phyloP scores from a whole-genome alignment of 2,797 vertebrate species.

The Craterocephalus amniculus region DNA sequence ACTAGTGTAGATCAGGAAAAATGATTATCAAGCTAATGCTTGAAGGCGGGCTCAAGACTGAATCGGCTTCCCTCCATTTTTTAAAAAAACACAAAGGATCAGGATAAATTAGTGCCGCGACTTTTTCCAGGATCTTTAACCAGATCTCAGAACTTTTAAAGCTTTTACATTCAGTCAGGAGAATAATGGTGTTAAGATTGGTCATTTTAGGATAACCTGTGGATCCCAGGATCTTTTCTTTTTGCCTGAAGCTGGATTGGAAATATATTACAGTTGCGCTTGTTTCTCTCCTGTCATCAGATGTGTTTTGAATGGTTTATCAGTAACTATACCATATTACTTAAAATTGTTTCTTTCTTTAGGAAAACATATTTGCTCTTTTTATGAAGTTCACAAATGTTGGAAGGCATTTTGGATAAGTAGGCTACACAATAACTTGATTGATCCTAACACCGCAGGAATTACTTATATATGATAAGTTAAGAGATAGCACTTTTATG shows the following conservation, averaged over 20 bases:
- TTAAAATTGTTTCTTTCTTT: neutral
- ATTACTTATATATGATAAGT: neutral
- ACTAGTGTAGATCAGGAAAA: no score
- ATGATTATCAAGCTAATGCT: neutral
- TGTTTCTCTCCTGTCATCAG: neutral
- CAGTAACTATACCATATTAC: neutral
- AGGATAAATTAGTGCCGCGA: neutral
- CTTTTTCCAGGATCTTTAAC: neutral
- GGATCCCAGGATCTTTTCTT: neutral
- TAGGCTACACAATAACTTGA: neutral
- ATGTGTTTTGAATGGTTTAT: neutral
- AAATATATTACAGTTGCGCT: neutral
- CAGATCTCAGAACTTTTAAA: neutral
- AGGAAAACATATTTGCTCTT: neutral
- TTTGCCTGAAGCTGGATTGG: neutral
- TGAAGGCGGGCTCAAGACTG: neutral
- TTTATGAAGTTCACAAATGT: neutral
- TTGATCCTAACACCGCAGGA: neutral
- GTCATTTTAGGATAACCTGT: neutral
- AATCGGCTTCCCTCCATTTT: slow-evolving; percentile 17
- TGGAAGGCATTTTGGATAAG: neutral
- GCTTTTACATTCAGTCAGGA: neutral
- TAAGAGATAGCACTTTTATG: neutral
- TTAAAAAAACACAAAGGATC: slow-evolving; percentile 9
- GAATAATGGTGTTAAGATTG: neutral